Base-by-base conservation (phyloP, 2,888 invertebrate genomes). In the Myopa testacea region DNA sequence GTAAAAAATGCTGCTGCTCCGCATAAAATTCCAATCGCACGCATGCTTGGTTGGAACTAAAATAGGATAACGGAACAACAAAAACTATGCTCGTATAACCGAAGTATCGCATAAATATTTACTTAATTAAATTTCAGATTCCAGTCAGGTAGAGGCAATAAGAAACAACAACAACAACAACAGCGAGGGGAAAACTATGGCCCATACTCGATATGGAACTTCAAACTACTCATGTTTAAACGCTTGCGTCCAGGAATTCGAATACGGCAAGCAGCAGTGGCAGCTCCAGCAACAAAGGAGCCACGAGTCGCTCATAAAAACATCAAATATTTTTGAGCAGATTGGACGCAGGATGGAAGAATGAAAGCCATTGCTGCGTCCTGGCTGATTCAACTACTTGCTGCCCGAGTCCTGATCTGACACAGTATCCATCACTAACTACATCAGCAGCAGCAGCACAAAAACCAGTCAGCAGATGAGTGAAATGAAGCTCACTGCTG, bases 101-200 rank as follows among this genome's bases (percentile, higher is more conserved):
- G 58, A 67, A 73, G 71, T n/a, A 40, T 40, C 77, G 55, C 77
- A 77, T 77, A 73, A 67, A 68, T 73, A 68, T 73, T 73, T 77
- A 34, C 73, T 77, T 77, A 77, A 77, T 77, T 77, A 77, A 77
- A 77, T 77, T 68, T 68, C 38, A 73, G 68, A 77, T 77, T 67
- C 77, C 50, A 71, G 77, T 77, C 77, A 77, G 77, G 77, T 77
- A 67, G 45, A 38, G 60, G 68, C 65, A 73, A 67, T 77, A 77
- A 77, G 73, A 34, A 74, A 34, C 52, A 52, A 52, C 52, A 52
- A 50, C 74, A 50, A 67, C 45, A 62, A 55, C 62, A 19, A 58
- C 16, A 26, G 16, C 4, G 10, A 45, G 58, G 12, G 10, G 34
- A 10, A 65, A 19, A 37, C 62, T 3, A 12, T n/a, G 16, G 7